Percentiles rank a stretch among this genome's conserved stretches.
Conservation (phyloP, 2,888 invertebrate species). For the Limnephilus marmoratus region DNA sequence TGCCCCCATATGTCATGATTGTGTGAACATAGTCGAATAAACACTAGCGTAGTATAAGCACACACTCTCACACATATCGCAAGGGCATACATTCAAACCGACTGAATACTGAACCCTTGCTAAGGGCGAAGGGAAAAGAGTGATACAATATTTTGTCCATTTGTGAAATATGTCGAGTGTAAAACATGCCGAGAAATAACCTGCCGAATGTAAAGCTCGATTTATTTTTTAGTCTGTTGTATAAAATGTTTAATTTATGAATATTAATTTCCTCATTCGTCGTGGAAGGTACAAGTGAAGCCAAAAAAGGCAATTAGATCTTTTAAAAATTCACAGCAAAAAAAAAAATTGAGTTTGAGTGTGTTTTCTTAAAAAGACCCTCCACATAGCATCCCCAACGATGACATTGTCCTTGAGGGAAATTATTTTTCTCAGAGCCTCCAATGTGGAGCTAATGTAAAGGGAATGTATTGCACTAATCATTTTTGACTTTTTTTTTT, state of each 20-base stretch:
- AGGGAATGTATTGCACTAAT: too few species aligned
- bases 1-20: slow-evolving; percentile 49
- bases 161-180: not conserved
- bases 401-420: too few species aligned
- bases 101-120: not conserved
- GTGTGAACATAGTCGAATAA: slow-evolving; percentile 36
- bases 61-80: not conserved
- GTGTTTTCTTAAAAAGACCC: too few species aligned
- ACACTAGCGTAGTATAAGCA: slow-evolving; percentile 29
- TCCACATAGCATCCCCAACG: too few species aligned
- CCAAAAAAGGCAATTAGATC: not conserved
- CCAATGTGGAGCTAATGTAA: too few species aligned
- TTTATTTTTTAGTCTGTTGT: not conserved
- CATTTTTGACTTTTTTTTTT: too few species aligned
- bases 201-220: not conserved
- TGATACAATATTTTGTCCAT: slow-evolving; percentile 7
- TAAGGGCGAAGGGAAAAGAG: not conserved
- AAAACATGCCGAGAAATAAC: not conserved
- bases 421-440: too few species aligned
- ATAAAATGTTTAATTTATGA: not conserved
- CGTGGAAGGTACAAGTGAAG: not conserved
- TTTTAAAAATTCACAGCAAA: not conserved
- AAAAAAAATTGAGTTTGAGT: too few species aligned
- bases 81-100: not conserved
- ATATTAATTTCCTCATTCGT: not conserved